Evolutionary conservation across 2,888 invertebrate genomes (phyloP).

Genomic region (Cataglyphis rosenhaueri): DNA sequence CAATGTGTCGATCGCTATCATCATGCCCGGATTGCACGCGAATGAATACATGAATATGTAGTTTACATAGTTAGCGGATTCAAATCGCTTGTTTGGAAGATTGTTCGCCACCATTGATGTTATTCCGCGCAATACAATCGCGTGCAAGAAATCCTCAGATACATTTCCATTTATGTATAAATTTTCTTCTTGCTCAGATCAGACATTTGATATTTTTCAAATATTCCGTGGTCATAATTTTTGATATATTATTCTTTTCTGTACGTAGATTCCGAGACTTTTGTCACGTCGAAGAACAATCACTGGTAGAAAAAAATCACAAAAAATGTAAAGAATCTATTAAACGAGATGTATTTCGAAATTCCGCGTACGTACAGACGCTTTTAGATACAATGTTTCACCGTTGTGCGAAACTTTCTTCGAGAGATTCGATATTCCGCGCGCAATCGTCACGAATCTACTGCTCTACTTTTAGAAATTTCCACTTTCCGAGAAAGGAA

Average conservation of each 20-base stretch:
- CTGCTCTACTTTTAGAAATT: constrained; percentile 31
- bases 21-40: constrained; percentile 39
- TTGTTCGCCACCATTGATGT: background rate
- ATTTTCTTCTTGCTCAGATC: background rate
- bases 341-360: background rate
- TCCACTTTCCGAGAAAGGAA: constrained; percentile 51
- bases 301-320: background rate
- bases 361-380: background rate
- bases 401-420: background rate
- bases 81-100: constrained; percentile 28
- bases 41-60: constrained; percentile 48
- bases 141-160: background rate
- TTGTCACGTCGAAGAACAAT: background rate
- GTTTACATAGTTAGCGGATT: constrained; percentile 28
- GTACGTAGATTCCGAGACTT: background rate
- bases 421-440: background rate
- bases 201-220: background rate
- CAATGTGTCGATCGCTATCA: constrained; percentile 51
- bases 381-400: constrained; percentile 15
- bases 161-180: background rate
- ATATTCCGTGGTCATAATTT: background rate
- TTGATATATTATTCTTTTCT: background rate
- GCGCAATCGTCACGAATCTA: constrained; percentile 26
- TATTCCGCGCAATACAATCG: constrained; percentile 1
- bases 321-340: background rate